Base-by-base conservation (phyloP, 2,113 vertebrate genomes). In the Amia ocellicauda region DNA sequence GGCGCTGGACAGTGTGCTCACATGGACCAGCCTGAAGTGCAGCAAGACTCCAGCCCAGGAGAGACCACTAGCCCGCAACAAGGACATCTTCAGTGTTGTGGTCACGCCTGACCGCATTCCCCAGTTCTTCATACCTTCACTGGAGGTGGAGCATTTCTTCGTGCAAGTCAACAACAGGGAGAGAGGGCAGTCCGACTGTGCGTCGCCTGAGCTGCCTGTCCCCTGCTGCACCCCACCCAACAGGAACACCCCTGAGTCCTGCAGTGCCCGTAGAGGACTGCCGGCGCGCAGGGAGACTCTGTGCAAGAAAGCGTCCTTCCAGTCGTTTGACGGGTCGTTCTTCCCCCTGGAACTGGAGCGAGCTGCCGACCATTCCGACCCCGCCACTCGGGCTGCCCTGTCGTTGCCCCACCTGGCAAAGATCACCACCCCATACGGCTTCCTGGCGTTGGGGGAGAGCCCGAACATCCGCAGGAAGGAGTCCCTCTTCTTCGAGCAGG, bases 71-170 rank as follows among this genome's bases (percentile, higher is more conserved):
- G 31, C 31, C 31, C 31, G 31, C 31, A 36, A 36, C 2, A 36
- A 11, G 11, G 31, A 36, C 31, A 36, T 36, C 31, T 36, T 36
- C 31, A 36, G 31, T 11, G 31, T 36, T 11, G 73, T 85, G 13
- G 67, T 90, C 73, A 85, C 83, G 60, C 83, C 85, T 8, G 80
- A 87, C 62, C 78, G 61, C 20, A 83, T 88, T 19, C 81, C 84
- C 40, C 81, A 83, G 60, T 92, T 90, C 64, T 82, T 78, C 61
- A 89, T 83, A 23, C 79, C 79, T 29, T 81, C 82, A 47, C 70
- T 88, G 63, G 74, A 82, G 20, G 41, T 79, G 64, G 66, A 67
- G 0, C 76, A 60, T 20, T 20, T 60, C 49, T 62, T 29, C 7
- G 69, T 78, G 36, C 72, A 79, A 1, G 2, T 2, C 8, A 64